Evolutionary conservation across 2,113 vertebrate genomes (phyloP).

Genomic region (Camelus bactrianus): DNA sequence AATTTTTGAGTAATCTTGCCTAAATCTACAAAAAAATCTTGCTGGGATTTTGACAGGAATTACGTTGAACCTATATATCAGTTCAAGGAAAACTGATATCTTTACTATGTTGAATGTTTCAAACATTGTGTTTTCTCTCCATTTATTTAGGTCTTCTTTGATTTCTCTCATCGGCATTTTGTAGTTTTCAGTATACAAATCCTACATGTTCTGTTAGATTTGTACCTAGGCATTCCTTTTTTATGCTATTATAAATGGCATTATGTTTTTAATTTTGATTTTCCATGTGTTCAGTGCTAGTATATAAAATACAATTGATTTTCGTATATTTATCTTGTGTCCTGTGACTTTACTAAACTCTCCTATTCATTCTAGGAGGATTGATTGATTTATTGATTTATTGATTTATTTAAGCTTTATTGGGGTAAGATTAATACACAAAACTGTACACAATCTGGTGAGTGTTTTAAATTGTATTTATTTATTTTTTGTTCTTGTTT

Average conservation of each 20-base stretch:
- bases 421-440: no score
- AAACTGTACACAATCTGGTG: no score
- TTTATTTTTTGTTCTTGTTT: no score
- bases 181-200: neutral
- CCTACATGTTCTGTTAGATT: neutral
- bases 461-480: no score
- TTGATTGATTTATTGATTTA: neutral
- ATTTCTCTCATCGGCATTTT: slow-evolving; percentile 44
- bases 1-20: slow-evolving; percentile 11
- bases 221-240: neutral
- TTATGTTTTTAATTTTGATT: slow-evolving; percentile 16
- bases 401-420: neutral
- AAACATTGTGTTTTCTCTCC: neutral
- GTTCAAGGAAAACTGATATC: neutral
- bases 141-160: slow-evolving; percentile 1
- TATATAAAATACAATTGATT: neutral
- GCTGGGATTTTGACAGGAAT: slow-evolving; percentile 40
- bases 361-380: neutral
- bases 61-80: neutral
- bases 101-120: neutral
- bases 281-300: neutral
- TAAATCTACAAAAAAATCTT: slow-evolving; percentile 33
- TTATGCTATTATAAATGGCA: neutral
- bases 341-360: neutral
- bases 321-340: slow-evolving; percentile 5